Percentiles rank a stretch among this genome's conserved stretches.
Evolutionary conservation across 2,888 invertebrate species (phyloP).

Genomic region (Seira musarum): DNA sequence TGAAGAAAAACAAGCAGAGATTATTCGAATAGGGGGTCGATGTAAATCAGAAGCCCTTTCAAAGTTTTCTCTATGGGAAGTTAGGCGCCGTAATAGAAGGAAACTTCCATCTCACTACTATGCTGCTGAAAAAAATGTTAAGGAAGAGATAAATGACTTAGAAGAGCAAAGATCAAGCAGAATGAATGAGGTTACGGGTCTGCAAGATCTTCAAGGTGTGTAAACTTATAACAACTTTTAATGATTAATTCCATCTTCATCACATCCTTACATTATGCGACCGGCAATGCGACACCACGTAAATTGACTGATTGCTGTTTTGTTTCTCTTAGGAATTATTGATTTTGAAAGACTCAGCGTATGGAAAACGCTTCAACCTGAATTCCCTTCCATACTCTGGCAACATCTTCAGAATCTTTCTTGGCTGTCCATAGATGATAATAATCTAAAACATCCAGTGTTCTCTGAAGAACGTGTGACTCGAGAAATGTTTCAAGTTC

Average conservation of each 20-base stretch:
- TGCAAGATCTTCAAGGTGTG: conserved; percentile 58
- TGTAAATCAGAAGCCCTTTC: conserved; percentile 50
- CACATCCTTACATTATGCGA: no score
- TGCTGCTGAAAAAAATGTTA: conserved; percentile 12
- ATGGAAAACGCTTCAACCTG: conserved; percentile 14
- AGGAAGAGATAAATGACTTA: conserved; percentile 35
- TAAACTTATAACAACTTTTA: no score
- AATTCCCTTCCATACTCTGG: conserved; percentile 37
- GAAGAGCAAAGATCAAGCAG: conserved; percentile 37
- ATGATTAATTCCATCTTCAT: no score
- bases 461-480: conserved; percentile 19
- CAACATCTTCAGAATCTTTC: conserved; percentile 31
- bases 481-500: conserved; percentile 42
- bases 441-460: not conserved
- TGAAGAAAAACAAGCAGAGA: conserved; percentile 30
- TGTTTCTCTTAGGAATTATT: conserved; percentile 46
- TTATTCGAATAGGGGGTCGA: conserved; percentile 59
- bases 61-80: conserved; percentile 37
- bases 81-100: conserved; percentile 24
- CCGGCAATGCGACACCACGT: not conserved
- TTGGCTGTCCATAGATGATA: conserved; percentile 51
- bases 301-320: not conserved
- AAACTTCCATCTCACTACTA: conserved; percentile 35
- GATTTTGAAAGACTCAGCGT: conserved; percentile 48
- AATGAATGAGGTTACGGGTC: conserved; percentile 50